Conservation (phyloP, 2,113 vertebrate genomes). For the Cygnus atratus region DNA sequence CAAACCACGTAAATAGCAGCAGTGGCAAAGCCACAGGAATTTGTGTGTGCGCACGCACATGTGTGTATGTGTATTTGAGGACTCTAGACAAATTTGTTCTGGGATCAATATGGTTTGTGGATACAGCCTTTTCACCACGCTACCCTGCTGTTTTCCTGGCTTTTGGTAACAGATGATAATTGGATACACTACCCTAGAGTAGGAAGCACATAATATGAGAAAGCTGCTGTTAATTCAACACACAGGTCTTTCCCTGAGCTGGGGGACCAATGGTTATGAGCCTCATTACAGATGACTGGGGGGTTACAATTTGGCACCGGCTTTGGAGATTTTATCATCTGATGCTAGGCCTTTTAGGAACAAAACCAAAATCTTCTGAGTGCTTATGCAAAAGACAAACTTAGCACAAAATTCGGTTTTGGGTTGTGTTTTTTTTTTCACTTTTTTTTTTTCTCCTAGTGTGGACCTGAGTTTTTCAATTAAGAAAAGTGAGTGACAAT, state of each 20-base stretch:
- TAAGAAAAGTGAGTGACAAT: not conserved
- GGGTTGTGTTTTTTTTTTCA: not conserved
- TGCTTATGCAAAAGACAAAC: not conserved
- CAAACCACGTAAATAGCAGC: not conserved
- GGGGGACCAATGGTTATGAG: not conserved
- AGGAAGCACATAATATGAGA: conserved; percentile 23
- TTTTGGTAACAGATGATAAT: conserved; percentile 53
- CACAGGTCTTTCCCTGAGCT: conserved; percentile 2
- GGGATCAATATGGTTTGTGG: conserved; percentile 53
- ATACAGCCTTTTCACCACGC: not conserved
- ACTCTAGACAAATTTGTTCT: conserved; percentile 59
- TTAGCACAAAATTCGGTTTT: accelerated
- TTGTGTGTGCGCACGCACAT: not conserved
- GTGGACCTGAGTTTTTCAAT: not conserved
- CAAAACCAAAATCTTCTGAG: not conserved
- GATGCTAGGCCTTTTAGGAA: not conserved
- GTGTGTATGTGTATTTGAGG: not conserved
- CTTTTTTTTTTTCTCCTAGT: not conserved
- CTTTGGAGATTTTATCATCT: not conserved
- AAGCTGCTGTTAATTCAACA: conserved; percentile 47
- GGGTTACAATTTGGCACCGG: not conserved
- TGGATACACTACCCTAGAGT: conserved; percentile 30
- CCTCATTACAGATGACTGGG: not conserved
- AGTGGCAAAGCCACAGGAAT: conserved; percentile 44
- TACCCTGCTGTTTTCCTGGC: conserved; percentile 8